Evolutionary conservation across 2,113 vertebrate species (phyloP), one percentile per base, ranked within the genome.

Genomic region (Campylomormyrus numenius): DNA sequence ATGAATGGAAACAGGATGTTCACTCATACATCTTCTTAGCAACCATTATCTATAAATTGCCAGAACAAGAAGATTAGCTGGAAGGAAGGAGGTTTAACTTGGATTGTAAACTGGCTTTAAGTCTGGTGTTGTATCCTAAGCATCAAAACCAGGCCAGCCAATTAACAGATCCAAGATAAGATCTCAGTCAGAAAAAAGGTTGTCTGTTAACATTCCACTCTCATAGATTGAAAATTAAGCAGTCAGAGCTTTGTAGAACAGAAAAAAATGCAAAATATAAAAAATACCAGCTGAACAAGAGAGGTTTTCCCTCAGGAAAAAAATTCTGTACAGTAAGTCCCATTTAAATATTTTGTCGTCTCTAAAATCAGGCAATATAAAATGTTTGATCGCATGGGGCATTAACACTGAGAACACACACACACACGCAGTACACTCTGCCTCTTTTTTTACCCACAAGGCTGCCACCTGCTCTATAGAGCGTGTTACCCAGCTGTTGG

Each of bases 401-500:
- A 80, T 19, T 80, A n/a, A 85, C 7, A 0, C 17, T 27, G 21
- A 31, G 42, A 85, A 74, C 48, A 46, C 88, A 87, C 90, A 92
- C 91, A 95, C 94, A 95, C 95, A 96, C 95, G n/a, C n/a, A 94
- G 93, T 92, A 88, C 93, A 84, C 27, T 84, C 74, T 50, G 49
- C 74, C 27, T 46, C 46, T 66, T 42, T 35, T 48, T 53, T 17
- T 45, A 92, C 94, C 94, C 93, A 94, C 93, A 94, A 95, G 95
- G 94, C 94, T 92, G 94, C 96, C 96, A 96, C 96, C 96, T 96
- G 96, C 95, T 96, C 95, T 92, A 93, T 93, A 92, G 94, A 94
- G 94, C 94, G 94, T 95, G 95, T 93, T 90, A 93, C 95, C 95
- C 96, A 96, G 96, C 95, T 96, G 96, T 95, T 95, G 93, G 56